Conservation (phyloP, 2,888 invertebrate genomes). For the Zhuqinia jingwanae region DNA sequence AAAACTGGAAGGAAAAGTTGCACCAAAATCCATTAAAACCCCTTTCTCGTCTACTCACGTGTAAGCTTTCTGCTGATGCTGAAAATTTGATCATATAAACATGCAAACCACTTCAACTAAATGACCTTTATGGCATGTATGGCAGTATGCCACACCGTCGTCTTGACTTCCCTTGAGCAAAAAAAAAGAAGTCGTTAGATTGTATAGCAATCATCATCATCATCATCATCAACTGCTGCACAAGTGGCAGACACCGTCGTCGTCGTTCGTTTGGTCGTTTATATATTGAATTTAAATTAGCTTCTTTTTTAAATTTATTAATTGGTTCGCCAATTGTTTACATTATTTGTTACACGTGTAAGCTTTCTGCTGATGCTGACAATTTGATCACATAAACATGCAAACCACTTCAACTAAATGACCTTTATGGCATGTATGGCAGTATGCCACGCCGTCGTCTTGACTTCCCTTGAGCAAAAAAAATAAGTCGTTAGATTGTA, state of each 20-base stretch:
- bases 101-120: not conserved
- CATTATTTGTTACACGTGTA: not conserved
- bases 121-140: conserved; percentile 11
- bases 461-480: conserved; percentile 1
- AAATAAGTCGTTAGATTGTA: not conserved
- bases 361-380: too few relatives aligned
- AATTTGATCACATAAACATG: too few relatives aligned
- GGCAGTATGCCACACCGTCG: conserved; percentile 5
- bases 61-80: too few relatives aligned
- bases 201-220: not conserved
- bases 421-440: conserved; percentile 5
- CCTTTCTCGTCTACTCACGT: too few relatives aligned
- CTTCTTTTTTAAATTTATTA: conserved; percentile 15
- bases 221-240: not conserved
- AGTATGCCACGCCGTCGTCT: not conserved
- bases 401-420: not conserved
- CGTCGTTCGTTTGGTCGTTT: not conserved
- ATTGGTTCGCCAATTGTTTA: conserved; percentile 14
- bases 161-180: not conserved
- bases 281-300: conserved; percentile 46
- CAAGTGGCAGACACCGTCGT: too few relatives aligned
- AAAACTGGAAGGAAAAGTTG: too few relatives aligned
- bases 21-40: too few relatives aligned
- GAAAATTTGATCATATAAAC: too few relatives aligned
- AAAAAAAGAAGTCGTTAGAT: not conserved